Percentiles rank a stretch among this genome's conserved stretches.
These are phyloP conservation scores for Tetheella fluctuosa DNA, from an alignment of 2,888 invertebrate genomes.

Conservation along the genomic window DNA sequence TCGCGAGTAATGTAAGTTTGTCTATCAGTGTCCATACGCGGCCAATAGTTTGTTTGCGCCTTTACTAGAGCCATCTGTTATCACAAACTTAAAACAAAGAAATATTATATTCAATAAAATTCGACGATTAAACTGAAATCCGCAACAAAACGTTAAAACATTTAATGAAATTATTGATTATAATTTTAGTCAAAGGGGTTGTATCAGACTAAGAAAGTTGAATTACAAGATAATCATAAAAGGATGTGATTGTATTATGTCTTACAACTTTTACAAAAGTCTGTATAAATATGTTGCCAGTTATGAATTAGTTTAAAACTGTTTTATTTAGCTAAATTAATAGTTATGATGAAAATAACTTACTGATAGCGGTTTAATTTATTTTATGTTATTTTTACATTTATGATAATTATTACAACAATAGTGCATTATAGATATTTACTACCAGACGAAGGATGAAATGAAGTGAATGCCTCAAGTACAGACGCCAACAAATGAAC, in stretches of 20 bases:
- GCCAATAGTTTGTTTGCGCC: no score
- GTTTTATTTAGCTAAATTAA: not conserved
- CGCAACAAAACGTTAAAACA: not conserved
- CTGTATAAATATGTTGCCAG: slow-evolving; percentile 62
- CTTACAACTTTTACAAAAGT: slow-evolving; percentile 42
- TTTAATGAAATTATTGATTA: not conserved
- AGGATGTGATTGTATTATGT: slow-evolving; percentile 19
- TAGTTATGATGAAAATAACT: not conserved
- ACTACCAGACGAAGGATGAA: not conserved
- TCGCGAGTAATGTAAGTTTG: no score
- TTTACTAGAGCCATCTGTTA: slow-evolving; percentile 25
- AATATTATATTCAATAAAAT: not conserved
- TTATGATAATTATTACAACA: not conserved
- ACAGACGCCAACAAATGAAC: slow-evolving; percentile 71
- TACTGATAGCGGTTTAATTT: not conserved
- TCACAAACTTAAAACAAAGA: not conserved
- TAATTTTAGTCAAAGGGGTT: not conserved
- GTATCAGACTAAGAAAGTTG: not conserved
- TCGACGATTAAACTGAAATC: not conserved
- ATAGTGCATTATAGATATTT: not conserved
- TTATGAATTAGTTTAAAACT: slow-evolving; percentile 24
- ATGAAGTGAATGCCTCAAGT: slow-evolving; percentile 62
- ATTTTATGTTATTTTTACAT: not conserved
- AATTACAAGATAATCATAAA: not conserved
- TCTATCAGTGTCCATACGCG: no score